Percentiles rank a stretch among this genome's conserved stretches.
Conservation (phyloP, 2,888 invertebrate species). For the Rhagium mordax region DNA sequence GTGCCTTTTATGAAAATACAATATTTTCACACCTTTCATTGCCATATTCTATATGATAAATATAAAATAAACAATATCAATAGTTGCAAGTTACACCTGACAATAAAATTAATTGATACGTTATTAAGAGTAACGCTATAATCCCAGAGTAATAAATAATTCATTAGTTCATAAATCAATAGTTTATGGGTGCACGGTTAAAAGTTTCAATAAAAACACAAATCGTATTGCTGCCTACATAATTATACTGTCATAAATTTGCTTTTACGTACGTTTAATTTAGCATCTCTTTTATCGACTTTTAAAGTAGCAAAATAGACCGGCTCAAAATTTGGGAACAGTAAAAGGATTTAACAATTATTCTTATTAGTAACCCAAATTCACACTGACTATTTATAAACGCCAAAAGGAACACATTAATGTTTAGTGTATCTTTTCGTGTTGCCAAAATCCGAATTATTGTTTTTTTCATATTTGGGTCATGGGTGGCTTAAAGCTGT, state of each 20-base stretch:
- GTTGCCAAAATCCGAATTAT: too few species aligned
- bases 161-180: conserved; percentile 29
- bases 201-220: conserved; percentile 10
- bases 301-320: too few species aligned
- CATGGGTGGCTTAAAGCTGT: too few species aligned
- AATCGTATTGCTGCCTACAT: neutral
- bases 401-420: too few species aligned
- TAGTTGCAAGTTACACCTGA: neutral
- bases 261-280: neutral
- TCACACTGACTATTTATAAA: too few species aligned
- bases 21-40: conserved; percentile 23
- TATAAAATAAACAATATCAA: neutral
- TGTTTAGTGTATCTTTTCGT: too few species aligned
- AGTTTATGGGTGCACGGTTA: conserved; percentile 11
- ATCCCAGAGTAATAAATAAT: conserved; percentile 28
- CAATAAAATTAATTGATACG: conserved; percentile 27
- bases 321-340: too few species aligned
- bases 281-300: neutral
- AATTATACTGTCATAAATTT: conserved; percentile 6
- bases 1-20: neutral
- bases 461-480: too few species aligned
- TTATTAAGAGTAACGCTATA: conserved; percentile 11
- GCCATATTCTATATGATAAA: neutral
- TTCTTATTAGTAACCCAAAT: too few species aligned
- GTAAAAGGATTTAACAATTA: too few species aligned